These are phyloP conservation scores for Drosophila chauvacae DNA, from an alignment of 1,140 invertebrate genomes.

Conservation along the genomic window DNA sequence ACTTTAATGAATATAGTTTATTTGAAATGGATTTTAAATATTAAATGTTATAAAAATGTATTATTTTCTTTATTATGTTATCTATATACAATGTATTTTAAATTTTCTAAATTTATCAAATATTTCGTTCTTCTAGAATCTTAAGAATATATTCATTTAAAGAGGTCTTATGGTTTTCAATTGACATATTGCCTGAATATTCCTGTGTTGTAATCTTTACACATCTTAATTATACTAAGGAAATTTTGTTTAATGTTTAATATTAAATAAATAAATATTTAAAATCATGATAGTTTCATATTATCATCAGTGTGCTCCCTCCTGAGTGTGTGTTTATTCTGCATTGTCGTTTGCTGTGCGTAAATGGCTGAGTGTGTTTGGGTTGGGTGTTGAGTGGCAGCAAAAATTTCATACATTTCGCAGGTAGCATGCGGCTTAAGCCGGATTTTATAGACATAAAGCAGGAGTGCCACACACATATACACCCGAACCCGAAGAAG, in stretches of 20 bases:
- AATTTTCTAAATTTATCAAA: not conserved
- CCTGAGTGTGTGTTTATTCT: constrained; percentile 16
- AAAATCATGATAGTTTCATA: not conserved
- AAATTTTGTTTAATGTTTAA: no score
- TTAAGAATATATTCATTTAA: not conserved
- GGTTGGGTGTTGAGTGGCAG: constrained; percentile 53
- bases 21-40: not conserved
- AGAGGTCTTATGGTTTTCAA: not conserved
- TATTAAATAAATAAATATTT: not conserved
- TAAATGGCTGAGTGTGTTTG: constrained; percentile 9
- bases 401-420: constrained; percentile 73
- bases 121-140: no score
- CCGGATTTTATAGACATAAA: constrained; percentile 71
- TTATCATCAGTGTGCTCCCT: constrained; percentile 16
- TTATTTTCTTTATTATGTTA: not conserved
- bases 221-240: not conserved
- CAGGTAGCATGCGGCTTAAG: constrained; percentile 75
- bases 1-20: no score
- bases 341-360: constrained; percentile 33
- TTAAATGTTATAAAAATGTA: not conserved
- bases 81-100: not conserved
- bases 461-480: not conserved
- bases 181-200: no score
- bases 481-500: not conserved
- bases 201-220: not conserved